Conservation (phyloP, 2,797 vertebrate species). For the Periophthalmus magnuspinnatus region DNA sequence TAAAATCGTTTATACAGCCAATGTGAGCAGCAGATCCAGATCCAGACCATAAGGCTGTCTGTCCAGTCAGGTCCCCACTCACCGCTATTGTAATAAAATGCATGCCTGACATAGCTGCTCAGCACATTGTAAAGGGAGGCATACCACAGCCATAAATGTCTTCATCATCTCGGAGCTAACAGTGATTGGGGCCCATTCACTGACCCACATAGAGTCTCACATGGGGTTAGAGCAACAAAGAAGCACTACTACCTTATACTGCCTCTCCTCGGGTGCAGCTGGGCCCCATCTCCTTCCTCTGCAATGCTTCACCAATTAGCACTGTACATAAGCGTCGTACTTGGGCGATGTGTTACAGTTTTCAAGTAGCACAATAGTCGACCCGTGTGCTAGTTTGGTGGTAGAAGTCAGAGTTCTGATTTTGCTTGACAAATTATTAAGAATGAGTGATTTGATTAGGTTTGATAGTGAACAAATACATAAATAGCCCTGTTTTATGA, state of each 20-base stretch:
- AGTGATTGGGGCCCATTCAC: slow-evolving; percentile 15
- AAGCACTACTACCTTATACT: background rate
- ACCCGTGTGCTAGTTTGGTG: background rate
- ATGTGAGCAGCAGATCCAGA: background rate
- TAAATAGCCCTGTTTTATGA: no score
- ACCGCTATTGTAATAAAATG: slow-evolving; percentile 5
- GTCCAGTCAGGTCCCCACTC: background rate
- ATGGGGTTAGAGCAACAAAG: slow-evolving; percentile 2
- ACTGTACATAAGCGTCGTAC: slow-evolving; percentile 21
- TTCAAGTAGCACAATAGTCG: background rate
- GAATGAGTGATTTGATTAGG: no score
- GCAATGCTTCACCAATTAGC: slow-evolving; percentile 16
- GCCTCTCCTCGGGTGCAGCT: slow-evolving; percentile 9
- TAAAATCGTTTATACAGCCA: background rate
- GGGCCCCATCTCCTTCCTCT: slow-evolving; percentile 27
- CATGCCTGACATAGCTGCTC: slow-evolving; percentile 14
- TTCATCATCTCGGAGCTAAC: slow-evolving; percentile 11
- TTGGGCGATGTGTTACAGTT: background rate
- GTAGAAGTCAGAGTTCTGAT: no score
- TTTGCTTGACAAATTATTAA: background rate
- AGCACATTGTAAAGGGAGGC: slow-evolving; percentile 11
- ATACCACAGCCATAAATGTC: slow-evolving; percentile 14
- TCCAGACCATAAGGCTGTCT: background rate
- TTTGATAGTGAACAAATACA: no score
- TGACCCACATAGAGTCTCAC: slow-evolving; percentile 3